Evolutionary conservation across 2,888 invertebrate genomes (phyloP).

Genomic region (Chamaedrilus cognettii): DNA sequence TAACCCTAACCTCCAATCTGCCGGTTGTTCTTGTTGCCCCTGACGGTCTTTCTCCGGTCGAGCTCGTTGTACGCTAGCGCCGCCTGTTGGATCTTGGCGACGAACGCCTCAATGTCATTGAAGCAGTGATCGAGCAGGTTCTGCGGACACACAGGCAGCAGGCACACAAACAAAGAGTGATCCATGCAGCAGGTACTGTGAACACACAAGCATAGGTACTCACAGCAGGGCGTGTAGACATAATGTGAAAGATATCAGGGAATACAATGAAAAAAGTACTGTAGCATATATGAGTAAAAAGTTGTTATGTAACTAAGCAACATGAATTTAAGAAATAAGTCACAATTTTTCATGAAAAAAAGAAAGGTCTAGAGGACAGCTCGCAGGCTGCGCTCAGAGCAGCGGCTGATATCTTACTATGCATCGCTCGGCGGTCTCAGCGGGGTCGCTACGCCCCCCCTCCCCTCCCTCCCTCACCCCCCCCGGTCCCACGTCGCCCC

Average conservation of each 20-base stretch:
- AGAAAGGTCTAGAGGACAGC: too few species aligned
- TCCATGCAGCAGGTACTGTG: too few species aligned
- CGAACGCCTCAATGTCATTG: conserved; percentile 99
- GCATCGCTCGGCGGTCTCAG: conserved; percentile 2
- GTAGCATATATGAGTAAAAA: too few species aligned
- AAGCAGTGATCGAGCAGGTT: conserved; percentile 92
- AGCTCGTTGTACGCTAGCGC: conserved; percentile 93
- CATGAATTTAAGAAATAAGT: background rate
- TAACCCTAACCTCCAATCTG: conserved; percentile 2
- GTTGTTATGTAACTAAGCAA: background rate
- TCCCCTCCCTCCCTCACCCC: background rate
- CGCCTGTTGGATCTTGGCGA: conserved; percentile 93
- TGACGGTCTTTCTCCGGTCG: conserved; percentile 70
- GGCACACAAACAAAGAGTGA: too few species aligned
- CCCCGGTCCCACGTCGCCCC: background rate
- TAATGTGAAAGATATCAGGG: too few species aligned
- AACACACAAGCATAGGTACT: too few species aligned
- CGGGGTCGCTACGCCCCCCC: background rate
- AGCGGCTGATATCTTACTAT: too few species aligned
- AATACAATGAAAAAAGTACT: too few species aligned
- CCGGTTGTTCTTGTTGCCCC: conserved; percentile 39
- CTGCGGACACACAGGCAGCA: too few species aligned
- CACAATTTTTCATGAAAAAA: too few species aligned
- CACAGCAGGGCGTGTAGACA: too few species aligned
- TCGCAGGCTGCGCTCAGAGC: too few species aligned